These are phyloP conservation scores for Araneus ventricosus DNA, from an alignment of 1,140 invertebrate species.

Conservation along the genomic window DNA sequence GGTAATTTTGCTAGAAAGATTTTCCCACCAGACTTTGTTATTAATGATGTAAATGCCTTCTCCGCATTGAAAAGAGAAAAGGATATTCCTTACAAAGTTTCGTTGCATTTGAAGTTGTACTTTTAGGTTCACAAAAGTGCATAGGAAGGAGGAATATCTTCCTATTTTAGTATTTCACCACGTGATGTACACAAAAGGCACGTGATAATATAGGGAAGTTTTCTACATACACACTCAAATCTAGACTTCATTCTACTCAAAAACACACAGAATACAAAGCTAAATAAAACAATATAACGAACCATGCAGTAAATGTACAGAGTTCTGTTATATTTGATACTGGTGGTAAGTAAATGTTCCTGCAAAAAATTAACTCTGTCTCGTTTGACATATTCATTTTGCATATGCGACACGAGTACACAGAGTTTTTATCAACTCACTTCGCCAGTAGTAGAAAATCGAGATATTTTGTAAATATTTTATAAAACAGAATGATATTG, in stretches of 20 bases:
- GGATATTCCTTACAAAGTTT: neutral
- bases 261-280: constrained; percentile 19
- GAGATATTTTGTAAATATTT: neutral
- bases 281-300: neutral
- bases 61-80: constrained; percentile 12
- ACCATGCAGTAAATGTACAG: neutral
- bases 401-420: neutral
- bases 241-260: neutral
- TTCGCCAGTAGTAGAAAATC: neutral
- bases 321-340: neutral
- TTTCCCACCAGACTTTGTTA: neutral
- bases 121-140: constrained; percentile 71
- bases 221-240: constrained; percentile 21
- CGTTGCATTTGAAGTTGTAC: constrained; percentile 59
- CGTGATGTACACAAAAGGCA: constrained; percentile 70
- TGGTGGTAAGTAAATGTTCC: neutral
- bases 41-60: constrained; percentile 2
- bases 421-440: neutral
- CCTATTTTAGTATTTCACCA: constrained; percentile 66
- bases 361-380: neutral
- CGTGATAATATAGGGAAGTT: constrained; percentile 63
- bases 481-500: constrained; percentile 18
- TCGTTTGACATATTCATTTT: neutral
- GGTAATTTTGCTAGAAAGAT: neutral
- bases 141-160: constrained; percentile 72